Base-by-base conservation (phyloP, 2,797 vertebrate genomes). In the Tympanoctomys barrerae region DNA sequence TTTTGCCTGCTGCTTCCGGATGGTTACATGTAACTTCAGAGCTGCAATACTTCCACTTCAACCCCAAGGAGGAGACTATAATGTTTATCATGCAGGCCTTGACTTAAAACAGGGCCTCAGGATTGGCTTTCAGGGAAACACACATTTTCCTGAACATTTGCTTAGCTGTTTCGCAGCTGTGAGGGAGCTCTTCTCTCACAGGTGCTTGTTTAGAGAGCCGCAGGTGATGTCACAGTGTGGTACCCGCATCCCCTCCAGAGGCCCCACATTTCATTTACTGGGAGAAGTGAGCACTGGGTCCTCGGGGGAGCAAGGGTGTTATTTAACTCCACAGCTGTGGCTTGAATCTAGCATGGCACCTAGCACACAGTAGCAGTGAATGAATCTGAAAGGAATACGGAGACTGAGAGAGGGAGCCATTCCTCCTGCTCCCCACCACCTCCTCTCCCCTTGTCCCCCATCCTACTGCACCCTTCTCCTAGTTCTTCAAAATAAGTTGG, bases 11-110 rank as follows among this genome's bases (percentile, higher is more conserved):
- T 49, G 64, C 87, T 93, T 96, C 91, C 57, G 94, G 92, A 42
- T 94, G 97, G 87, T 96, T 95, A 93, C 89, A 84, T 94, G 87
- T 89, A 97, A 77, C 96, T 95, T 78, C 82, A 81, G 93, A 73
- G 92, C 71, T 96, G 88, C 12, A 9, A 80, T 75, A 46, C 21
- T 95, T 90, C 95, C 66, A 0, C 83, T 62, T 93, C 36, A 24
- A 86, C 87, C 70, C 2, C 24, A 94, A 59, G 70, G 93, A 94
- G 21, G 66, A 89, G 64, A 2, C 75, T 21, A 7, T 7, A 64
- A 9, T 3, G 70, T 31, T 36, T 90, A 83, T 91, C 70, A 12
- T 79, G 62, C 18, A 13, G 62, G 66, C 85, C 95, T 83, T 79
- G 95, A 97, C 9, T 70, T 68, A 70, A 92, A 94, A 83, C 7